Base-by-base conservation (phyloP, 2,113 vertebrate genomes). In the Saimiri boliviensis region DNA sequence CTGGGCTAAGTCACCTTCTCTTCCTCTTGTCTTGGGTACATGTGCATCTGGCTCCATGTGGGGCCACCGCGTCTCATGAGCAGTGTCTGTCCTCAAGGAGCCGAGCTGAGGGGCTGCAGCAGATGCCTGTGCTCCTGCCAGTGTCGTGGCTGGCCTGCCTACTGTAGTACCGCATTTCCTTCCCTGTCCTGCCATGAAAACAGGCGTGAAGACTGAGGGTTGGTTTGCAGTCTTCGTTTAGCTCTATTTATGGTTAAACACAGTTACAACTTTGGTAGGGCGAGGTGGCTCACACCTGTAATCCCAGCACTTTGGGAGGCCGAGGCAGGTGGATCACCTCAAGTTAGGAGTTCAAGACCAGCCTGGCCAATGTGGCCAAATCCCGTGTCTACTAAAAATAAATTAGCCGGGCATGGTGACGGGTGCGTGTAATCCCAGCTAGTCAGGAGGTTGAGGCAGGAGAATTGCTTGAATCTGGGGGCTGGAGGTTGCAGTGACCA, bases 31-130 rank as follows among this genome's bases (percentile, higher is more conserved):
- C 63, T 45, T 12, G 9, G 83, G 17, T 90, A 21, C 13, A 0
- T 1, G 8, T 11, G 54, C 0, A 3, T 32, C 70, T 10, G 70
- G 47, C 60, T 42, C 4, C 1, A 2, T 19, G 0, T 74, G 49
- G 21, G 45, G 14, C 23, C 30, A 27, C 25, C 17, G 20, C 47
- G 4, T 52, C 30, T 73, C 8, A 0, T 13, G 42, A 66, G 27
- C 4, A 13, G 1, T 3, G 12, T 47, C 42, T 21, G 27, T 45
- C 70, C 77, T 76, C 1, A 6, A 11, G 25, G 84, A 86, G 8
- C 47, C 3, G 23, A 60, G 52, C 32, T 42, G 21, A 4, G 4
- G 40, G 73, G 25, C 83, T 37, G 8, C 58, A 25, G 25, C 37
- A 0, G 11, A 13, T 40, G 35, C 79, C 54, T 0, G 7, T 12